Evolutionary conservation across 2,113 vertebrate species (phyloP).

Genomic region (Chinchilla lanigera): DNA sequence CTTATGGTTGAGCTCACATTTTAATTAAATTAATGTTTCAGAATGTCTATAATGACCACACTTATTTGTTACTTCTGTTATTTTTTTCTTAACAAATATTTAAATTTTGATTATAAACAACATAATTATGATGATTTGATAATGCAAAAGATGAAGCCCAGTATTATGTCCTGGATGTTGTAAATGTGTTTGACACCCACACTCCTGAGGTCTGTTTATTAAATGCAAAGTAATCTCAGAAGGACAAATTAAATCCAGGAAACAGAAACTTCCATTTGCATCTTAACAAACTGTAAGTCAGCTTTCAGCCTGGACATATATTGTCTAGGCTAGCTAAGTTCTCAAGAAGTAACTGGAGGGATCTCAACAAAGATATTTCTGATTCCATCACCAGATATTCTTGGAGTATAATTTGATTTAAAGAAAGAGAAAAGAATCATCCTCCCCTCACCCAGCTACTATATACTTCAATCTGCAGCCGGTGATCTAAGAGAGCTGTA

Average conservation of each 20-base stretch:
- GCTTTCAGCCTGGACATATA: not conserved
- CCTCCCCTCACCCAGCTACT: not conserved
- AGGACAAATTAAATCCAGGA: conserved; percentile 29
- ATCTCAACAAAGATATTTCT: not conserved
- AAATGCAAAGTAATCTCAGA: conserved; percentile 60
- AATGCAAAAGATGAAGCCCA: not conserved
- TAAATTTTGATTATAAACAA: not conserved
- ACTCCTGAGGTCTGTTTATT: not conserved
- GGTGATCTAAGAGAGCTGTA: not conserved
- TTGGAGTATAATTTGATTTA: not conserved
- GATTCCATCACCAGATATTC: not conserved
- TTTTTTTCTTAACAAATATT: not conserved
- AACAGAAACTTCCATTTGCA: conserved; percentile 64
- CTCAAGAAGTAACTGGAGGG: not conserved
- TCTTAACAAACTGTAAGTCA: conserved; percentile 44
- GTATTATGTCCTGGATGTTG: not conserved
- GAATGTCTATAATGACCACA: not conserved
- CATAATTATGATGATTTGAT: not conserved
- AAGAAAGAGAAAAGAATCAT: not conserved
- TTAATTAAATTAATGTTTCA: not conserved
- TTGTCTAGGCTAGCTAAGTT: not conserved
- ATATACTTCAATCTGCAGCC: not conserved
- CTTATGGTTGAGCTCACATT: not conserved
- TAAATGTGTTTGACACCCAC: not conserved
- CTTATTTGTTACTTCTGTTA: not conserved